A percentile compares a stretch with the other conserved stretches of the same genome.
These are phyloP conservation scores for Agonopterix alstromeriana DNA, from an alignment of 2,888 invertebrate species.

Conservation along the genomic window DNA sequence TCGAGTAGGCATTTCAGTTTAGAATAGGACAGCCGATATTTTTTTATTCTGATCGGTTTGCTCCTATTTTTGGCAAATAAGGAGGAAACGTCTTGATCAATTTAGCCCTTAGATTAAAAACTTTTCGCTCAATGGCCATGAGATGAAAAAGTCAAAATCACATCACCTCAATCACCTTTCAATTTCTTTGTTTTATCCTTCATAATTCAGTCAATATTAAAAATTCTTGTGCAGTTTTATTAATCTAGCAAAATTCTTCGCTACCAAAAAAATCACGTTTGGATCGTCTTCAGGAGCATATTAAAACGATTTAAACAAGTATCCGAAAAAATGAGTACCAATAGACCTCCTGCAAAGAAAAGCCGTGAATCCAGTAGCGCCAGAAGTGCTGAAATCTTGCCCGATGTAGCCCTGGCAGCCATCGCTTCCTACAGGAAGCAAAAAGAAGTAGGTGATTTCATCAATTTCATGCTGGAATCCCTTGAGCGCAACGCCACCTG, in stretches of 20 bases:
- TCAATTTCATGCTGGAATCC: constrained; percentile 47
- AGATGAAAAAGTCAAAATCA: too few species aligned
- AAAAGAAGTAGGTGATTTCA: constrained; percentile 56
- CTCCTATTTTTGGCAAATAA: too few species aligned
- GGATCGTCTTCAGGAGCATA: not conserved
- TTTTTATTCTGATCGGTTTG: too few species aligned
- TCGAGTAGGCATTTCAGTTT: too few species aligned
- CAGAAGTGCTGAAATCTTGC: constrained; percentile 29
- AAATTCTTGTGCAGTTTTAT: not conserved
- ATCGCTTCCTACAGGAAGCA: constrained; percentile 55
- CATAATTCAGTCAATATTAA: too few species aligned
- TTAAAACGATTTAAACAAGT: not conserved
- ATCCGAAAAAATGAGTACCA: constrained; percentile 29
- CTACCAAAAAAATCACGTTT: constrained; percentile 17
- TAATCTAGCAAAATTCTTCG: constrained; percentile 47
- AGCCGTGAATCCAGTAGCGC: constrained; percentile 23
- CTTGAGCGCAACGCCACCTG: constrained; percentile 54
- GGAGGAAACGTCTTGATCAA: too few species aligned
- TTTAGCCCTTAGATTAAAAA: too few species aligned
- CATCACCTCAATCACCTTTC: too few species aligned
- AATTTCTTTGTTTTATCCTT: too few species aligned
- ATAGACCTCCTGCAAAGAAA: constrained; percentile 32
- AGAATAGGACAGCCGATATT: too few species aligned
- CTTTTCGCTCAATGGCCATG: too few species aligned
- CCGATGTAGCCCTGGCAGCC: constrained; percentile 58